Conservation (phyloP, 2,797 vertebrate genomes). For the Lutjanus argentimaculatus region DNA sequence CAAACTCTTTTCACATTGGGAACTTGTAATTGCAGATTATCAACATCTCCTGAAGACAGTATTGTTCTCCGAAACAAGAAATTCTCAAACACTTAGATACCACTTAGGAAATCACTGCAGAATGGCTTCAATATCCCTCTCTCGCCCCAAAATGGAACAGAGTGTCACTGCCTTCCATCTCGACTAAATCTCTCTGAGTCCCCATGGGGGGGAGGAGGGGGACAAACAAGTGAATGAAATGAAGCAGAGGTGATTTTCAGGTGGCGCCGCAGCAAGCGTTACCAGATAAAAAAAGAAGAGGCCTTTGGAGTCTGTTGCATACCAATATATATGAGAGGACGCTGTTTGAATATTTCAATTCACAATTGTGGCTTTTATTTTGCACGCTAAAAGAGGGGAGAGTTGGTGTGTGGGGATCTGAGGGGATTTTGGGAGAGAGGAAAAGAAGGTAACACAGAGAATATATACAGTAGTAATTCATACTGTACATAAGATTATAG, state of each 20-base stretch:
- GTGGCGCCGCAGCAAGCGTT: constrained; percentile 50
- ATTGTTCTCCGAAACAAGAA: constrained; percentile 46
- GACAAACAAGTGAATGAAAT: constrained; percentile 70
- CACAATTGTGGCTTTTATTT: constrained; percentile 50
- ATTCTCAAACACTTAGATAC: constrained; percentile 50
- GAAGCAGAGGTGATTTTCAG: constrained; percentile 74
- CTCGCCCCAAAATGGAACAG: constrained; percentile 49
- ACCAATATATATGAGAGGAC: constrained; percentile 43
- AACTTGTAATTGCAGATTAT: constrained; percentile 65
- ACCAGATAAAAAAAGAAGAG: constrained; percentile 38
- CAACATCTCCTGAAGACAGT: constrained; percentile 36
- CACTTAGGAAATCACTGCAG: constrained; percentile 66
- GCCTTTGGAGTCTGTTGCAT: constrained; percentile 62
- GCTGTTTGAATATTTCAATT: constrained; percentile 60
- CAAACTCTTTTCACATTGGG: constrained; percentile 15
- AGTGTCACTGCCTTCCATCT: constrained; percentile 65
- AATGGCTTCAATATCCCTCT: constrained; percentile 56
- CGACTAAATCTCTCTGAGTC: constrained; percentile 49
- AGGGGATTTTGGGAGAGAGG: constrained; percentile 7
- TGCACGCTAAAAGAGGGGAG: constrained; percentile 13
- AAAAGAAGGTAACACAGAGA: constrained; percentile 15
- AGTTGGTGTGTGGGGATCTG: constrained; percentile 15
- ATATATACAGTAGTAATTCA: constrained; percentile 11
- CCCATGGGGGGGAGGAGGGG: constrained; percentile 26
- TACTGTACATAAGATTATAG: constrained; percentile 7